Evolutionary conservation across 2,888 invertebrate genomes (phyloP).

Genomic region (Rapana venosa): DNA sequence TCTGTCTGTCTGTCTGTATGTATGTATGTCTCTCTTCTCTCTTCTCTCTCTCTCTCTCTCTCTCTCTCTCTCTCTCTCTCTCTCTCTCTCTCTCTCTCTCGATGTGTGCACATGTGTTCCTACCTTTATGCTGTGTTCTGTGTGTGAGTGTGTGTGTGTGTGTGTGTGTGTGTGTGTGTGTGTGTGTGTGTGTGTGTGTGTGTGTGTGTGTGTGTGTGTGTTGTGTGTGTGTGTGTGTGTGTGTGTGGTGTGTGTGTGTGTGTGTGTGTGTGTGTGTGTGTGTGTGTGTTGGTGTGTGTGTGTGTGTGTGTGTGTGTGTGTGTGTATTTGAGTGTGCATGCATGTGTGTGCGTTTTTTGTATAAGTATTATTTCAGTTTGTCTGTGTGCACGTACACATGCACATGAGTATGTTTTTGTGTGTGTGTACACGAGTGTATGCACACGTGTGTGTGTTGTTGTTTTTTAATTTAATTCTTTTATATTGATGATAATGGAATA

Average conservation of each 20-base stretch:
- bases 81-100: too few species aligned
- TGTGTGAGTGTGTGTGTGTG: too few species aligned
- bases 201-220: too few species aligned
- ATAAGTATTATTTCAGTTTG: background rate
- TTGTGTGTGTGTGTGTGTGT: background rate
- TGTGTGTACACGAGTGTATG: too few species aligned
- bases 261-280: background rate
- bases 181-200: too few species aligned
- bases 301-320: background rate
- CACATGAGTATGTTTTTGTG: too few species aligned
- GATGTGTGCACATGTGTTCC: too few species aligned
- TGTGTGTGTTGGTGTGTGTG: background rate
- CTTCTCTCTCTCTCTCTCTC: constrained; percentile 6
- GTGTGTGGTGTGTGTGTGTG: background rate
- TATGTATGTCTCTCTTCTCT: background rate
- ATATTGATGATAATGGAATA: too few species aligned
- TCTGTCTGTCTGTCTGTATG: background rate
- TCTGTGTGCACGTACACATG: background rate
- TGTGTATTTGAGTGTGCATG: background rate
- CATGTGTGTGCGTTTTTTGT: background rate
- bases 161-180: too few species aligned
- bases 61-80: background rate
- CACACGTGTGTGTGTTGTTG: too few species aligned
- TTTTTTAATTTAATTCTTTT: too few species aligned
- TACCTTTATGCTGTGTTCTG: background rate